These are phyloP conservation scores for Brachionus angularis DNA, from an alignment of 1,140 invertebrate genomes.

Conservation along the genomic window DNA sequence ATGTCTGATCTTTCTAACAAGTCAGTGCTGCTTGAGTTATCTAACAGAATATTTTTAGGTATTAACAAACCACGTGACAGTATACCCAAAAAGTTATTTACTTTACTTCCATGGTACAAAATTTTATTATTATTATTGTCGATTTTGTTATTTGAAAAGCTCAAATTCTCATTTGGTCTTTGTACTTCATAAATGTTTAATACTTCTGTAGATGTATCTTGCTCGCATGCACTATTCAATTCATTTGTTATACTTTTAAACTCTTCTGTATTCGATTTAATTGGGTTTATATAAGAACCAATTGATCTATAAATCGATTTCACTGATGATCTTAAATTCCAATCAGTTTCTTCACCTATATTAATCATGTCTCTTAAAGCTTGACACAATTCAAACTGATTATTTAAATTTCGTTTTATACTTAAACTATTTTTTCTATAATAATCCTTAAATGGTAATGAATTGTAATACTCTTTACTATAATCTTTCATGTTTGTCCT, in stretches of 20 bases:
- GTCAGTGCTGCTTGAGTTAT: conserved; percentile 51
- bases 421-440: background rate
- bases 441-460: background rate
- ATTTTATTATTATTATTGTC: conserved; percentile 45
- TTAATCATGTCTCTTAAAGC: conserved; percentile 53
- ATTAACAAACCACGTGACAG: conserved; percentile 54
- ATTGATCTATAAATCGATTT: conserved; percentile 52
- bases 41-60: conserved; percentile 51
- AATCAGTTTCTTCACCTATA: conserved; percentile 52
- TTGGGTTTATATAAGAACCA: conserved; percentile 48
- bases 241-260: conserved; percentile 47
- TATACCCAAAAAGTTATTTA: conserved; percentile 54
- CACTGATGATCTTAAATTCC: conserved; percentile 47
- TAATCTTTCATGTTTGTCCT: conserved; percentile 37
- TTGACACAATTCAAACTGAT: conserved; percentile 46
- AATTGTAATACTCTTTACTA: background rate
- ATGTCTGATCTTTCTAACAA: conserved; percentile 49
- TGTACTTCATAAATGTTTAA: conserved; percentile 50
- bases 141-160: conserved; percentile 46
- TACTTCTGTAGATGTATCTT: conserved; percentile 46
- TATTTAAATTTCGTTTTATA: conserved; percentile 10
- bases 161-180: conserved; percentile 48
- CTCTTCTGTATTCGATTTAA: conserved; percentile 43
- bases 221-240: conserved; percentile 43
- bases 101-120: conserved; percentile 52